Evolutionary conservation across 2,888 invertebrate species (phyloP).

Genomic region (Laothoe populi): DNA sequence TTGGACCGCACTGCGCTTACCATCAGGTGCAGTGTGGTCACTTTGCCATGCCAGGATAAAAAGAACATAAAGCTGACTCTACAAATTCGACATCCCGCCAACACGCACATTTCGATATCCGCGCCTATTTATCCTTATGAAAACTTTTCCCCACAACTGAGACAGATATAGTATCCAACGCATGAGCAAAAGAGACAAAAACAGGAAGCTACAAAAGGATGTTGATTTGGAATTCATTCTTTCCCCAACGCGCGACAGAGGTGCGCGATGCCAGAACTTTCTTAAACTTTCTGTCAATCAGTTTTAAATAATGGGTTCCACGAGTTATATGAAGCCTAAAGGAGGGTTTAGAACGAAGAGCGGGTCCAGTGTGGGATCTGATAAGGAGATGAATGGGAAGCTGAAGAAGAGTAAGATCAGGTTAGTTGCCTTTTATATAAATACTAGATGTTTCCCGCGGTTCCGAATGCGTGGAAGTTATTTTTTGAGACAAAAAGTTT

Average conservation of each 20-base stretch:
- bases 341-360: conserved; percentile 70
- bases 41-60: background rate
- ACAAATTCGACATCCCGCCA: background rate
- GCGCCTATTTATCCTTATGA: conserved; percentile 61
- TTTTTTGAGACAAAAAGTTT: no score
- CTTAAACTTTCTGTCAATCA: conserved; percentile 43
- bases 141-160: conserved; percentile 61
- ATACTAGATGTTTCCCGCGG: no score
- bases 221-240: conserved; percentile 61
- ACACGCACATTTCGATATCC: conserved; percentile 39
- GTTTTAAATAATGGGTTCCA: conserved; percentile 72
- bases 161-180: conserved; percentile 48
- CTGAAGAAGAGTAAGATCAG: conserved; percentile 72
- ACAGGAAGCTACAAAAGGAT: conserved; percentile 65
- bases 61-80: background rate
- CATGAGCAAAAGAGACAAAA: conserved; percentile 60
- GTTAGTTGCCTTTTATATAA: conserved; percentile 44
- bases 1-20: no score
- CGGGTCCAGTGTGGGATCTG: conserved; percentile 75
- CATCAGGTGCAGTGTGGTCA: no score
- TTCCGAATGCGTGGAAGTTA: no score
- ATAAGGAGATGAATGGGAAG: conserved; percentile 78
- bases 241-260: conserved; percentile 47
- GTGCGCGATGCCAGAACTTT: conserved; percentile 46
- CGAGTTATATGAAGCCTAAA: conserved; percentile 76